Conservation (phyloP, 2,113 vertebrate species). For the Sylvietta virens region DNA sequence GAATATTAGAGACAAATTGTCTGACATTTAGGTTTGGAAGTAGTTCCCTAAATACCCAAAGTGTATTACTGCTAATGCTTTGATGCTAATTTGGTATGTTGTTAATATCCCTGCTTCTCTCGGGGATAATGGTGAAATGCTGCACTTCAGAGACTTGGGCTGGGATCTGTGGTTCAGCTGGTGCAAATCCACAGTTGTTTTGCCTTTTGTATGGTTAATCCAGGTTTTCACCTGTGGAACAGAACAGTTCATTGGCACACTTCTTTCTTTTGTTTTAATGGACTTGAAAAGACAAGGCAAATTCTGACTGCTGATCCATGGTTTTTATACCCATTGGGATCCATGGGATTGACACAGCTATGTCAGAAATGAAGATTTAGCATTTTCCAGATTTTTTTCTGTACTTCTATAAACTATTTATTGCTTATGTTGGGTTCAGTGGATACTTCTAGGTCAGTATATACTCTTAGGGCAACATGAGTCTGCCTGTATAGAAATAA, state of each 20-base stretch:
- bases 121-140: slow-evolving; percentile 13
- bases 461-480: background rate
- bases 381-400: background rate
- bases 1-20: slow-evolving; percentile 53
- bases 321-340: background rate
- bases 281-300: background rate
- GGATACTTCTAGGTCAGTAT: background rate
- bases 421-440: background rate
- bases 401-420: background rate
- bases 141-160: background rate
- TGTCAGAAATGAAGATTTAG: background rate
- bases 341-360: background rate
- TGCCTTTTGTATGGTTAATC: background rate
- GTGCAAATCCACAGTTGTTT: background rate
- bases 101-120: slow-evolving; percentile 22
- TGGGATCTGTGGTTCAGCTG: background rate
- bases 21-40: slow-evolving; percentile 57
- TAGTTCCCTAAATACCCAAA: slow-evolving; percentile 41
- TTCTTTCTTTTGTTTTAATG: background rate
- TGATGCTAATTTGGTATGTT: slow-evolving; percentile 46
- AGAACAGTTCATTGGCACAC: background rate
- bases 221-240: background rate
- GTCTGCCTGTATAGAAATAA: background rate
- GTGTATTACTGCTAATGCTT: slow-evolving; percentile 41
- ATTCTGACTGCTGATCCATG: background rate